These are phyloP conservation scores for Poeciliopsis prolifica DNA, from an alignment of 2,113 vertebrate genomes.

Conservation along the genomic window DNA sequence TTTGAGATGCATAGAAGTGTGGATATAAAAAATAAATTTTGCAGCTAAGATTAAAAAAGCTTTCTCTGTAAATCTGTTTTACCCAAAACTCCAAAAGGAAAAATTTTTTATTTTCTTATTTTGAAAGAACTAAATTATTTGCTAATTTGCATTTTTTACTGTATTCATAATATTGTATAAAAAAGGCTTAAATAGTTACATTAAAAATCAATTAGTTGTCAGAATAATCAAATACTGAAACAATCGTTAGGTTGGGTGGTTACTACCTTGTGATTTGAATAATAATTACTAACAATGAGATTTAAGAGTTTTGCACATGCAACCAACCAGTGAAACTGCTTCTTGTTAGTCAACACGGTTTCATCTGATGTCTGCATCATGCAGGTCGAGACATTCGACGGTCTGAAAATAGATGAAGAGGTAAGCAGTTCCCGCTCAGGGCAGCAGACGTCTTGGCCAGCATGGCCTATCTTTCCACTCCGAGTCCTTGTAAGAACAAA, in stretches of 20 bases:
- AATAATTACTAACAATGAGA: not conserved
- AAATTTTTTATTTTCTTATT: too few relatives aligned
- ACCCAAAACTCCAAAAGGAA: too few relatives aligned
- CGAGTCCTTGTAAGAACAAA: slow-evolving; percentile 27
- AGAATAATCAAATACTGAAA: too few relatives aligned
- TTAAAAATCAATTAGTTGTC: too few relatives aligned
- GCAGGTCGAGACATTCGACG: slow-evolving; percentile 14
- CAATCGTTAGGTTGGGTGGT: not conserved
- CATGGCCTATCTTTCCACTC: slow-evolving; percentile 4
- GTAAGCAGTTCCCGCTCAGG: slow-evolving; percentile 6
- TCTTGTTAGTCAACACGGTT: not conserved
- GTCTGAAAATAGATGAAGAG: slow-evolving; percentile 35
- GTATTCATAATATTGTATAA: too few relatives aligned
- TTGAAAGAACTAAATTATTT: too few relatives aligned
- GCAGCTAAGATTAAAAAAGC: too few relatives aligned
- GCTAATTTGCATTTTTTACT: too few relatives aligned
- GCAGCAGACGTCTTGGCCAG: slow-evolving; percentile 15
- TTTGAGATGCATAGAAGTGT: too few relatives aligned
- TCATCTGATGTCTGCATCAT: not conserved
- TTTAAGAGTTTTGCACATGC: not conserved
- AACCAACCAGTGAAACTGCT: not conserved
- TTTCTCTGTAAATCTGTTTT: too few relatives aligned
- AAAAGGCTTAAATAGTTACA: too few relatives aligned
- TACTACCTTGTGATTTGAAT: not conserved
- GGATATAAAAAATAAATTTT: too few relatives aligned